Conservation (phyloP, 2,113 vertebrate genomes). For the Catharus bicknelli region DNA sequence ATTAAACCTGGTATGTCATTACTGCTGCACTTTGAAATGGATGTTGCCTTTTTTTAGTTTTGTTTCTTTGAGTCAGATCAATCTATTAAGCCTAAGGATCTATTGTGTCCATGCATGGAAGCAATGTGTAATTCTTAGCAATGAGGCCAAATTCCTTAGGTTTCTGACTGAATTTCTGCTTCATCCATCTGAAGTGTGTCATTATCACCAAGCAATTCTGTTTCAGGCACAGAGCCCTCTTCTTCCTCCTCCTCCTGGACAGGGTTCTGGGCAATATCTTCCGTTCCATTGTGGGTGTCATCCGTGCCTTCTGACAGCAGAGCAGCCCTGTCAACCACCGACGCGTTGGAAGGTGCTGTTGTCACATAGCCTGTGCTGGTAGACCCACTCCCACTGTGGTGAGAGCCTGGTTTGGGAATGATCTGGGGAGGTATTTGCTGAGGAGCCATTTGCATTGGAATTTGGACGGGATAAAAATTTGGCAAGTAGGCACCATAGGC, state of each 20-base stretch:
- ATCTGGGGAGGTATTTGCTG: conserved; percentile 87
- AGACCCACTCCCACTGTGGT: conserved; percentile 94
- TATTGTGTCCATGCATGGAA: not conserved
- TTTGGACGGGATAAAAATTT: conserved; percentile 96
- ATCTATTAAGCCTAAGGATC: not conserved
- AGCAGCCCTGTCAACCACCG: conserved; percentile 83
- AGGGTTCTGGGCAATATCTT: conserved; percentile 77
- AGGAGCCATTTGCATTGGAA: conserved; percentile 90
- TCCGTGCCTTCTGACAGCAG: conserved; percentile 78
- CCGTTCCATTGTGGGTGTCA: conserved; percentile 70
- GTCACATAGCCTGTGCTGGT: conserved; percentile 96
- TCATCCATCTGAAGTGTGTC: conserved; percentile 83
- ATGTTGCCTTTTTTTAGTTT: not conserved
- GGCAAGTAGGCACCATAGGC: conserved; percentile 91
- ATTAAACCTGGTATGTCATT: not conserved
- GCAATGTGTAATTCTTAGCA: not conserved
- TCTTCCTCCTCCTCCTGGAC: conserved; percentile 81
- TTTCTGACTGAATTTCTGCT: conserved; percentile 78
- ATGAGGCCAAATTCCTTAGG: conserved; percentile 62
- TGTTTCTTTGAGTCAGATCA: not conserved
- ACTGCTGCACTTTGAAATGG: conserved; percentile 1
- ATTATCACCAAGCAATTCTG: conserved; percentile 88
- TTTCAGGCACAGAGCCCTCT: conserved; percentile 85
- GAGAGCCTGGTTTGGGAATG: conserved; percentile 88
- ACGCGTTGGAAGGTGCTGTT: conserved; percentile 87